phyloP scores from a whole-genome alignment of 2,888 invertebrate genomes.

The Drosophila limbata region DNA sequence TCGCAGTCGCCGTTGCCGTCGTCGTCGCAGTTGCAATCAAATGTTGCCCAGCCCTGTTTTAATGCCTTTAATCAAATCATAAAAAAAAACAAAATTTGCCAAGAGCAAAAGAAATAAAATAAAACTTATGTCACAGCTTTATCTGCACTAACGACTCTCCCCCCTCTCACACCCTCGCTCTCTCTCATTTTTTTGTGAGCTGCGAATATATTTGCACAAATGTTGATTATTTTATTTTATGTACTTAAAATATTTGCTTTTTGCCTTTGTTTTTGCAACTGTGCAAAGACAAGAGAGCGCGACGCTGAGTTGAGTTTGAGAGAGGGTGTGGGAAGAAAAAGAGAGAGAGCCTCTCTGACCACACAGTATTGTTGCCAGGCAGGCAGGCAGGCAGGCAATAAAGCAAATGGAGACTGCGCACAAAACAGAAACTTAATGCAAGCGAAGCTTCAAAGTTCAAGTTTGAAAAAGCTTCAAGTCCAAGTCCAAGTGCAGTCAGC shows the following conservation, averaged over 20 bases:
- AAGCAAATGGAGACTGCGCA: slow-evolving; percentile 17
- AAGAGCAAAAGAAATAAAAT: slow-evolving; percentile 2
- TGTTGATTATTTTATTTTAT: slow-evolving; percentile 28
- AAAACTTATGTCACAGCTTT: slow-evolving; percentile 22
- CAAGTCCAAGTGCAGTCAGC: slow-evolving; percentile 57
- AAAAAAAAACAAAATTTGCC: slow-evolving; percentile 12
- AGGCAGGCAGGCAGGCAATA: slow-evolving; percentile 11
- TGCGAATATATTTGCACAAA: slow-evolving; percentile 33
- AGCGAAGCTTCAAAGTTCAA: slow-evolving; percentile 35
- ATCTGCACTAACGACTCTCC: slow-evolving; percentile 6
- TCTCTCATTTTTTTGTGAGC: neutral
- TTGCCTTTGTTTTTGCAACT: slow-evolving; percentile 33
- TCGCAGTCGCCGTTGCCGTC: slow-evolving; percentile 18
- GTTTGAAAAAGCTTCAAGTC: slow-evolving; percentile 25
- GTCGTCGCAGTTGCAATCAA: slow-evolving; percentile 43
- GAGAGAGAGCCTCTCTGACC: neutral
- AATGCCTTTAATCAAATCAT: slow-evolving; percentile 47
- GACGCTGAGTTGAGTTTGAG: neutral
- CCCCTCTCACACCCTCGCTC: neutral
- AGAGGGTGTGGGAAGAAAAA: neutral
- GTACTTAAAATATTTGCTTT: slow-evolving; percentile 3
- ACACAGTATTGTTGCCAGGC: slow-evolving; percentile 3
- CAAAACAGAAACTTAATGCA: slow-evolving; percentile 4
- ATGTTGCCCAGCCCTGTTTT: slow-evolving; percentile 21
- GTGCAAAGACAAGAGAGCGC: slow-evolving; percentile 31